phyloP scores from a whole-genome alignment of 2,113 vertebrate species.

The Cairina moschata region DNA sequence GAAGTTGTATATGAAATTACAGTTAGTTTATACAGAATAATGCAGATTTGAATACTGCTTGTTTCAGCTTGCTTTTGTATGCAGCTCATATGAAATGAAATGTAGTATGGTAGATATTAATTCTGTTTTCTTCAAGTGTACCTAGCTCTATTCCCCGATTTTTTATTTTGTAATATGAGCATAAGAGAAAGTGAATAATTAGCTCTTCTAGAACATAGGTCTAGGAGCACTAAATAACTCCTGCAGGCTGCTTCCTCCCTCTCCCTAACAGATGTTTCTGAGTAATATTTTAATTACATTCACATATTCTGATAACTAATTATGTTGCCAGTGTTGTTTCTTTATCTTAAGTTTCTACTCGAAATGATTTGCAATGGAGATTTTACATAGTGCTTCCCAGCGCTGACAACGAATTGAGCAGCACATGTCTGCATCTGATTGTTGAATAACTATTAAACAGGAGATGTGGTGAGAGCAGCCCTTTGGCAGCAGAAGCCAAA shows the following conservation, averaged over 20 bases:
- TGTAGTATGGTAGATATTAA: background rate
- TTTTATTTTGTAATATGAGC: constrained; percentile 14
- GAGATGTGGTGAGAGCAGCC: background rate
- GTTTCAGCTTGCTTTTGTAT: background rate
- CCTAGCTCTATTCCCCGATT: background rate
- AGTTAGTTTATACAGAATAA: background rate
- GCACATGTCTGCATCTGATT: background rate
- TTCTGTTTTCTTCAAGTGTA: background rate
- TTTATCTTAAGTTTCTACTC: background rate
- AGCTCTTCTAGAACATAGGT: constrained; percentile 6
- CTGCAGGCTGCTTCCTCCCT: constrained; percentile 49
- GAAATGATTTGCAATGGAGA: background rate
- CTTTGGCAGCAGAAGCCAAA: background rate
- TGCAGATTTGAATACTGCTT: background rate
- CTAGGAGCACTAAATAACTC: constrained; percentile 34
- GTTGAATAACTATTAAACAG: accelerated
- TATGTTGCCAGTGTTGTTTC: constrained; percentile 20
- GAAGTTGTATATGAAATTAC: background rate
- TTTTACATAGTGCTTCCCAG: background rate
- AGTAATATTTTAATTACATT: constrained; percentile 61
- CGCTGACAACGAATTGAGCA: background rate
- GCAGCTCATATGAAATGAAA: background rate
- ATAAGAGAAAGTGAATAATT: constrained; percentile 45
- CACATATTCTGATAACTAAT: constrained; percentile 17
- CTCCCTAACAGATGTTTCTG: constrained; percentile 46